Base-by-base conservation (phyloP, 2,888 invertebrate genomes). In the Eupithecia vulgata region DNA sequence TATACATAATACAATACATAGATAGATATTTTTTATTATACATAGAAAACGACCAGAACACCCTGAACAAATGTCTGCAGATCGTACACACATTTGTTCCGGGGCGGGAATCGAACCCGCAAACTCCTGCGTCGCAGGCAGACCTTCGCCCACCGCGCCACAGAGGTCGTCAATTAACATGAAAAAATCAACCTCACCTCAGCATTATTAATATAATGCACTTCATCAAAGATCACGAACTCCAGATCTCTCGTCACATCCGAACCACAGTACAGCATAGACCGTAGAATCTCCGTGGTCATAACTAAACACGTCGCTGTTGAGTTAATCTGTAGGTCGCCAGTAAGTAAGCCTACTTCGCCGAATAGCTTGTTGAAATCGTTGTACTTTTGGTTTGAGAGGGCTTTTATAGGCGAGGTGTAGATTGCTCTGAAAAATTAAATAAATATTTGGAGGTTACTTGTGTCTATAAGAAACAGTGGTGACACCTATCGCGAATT, bases 141-240 rank as follows among this genome's bases (percentile, higher is more conserved):
- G n/a, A n/a, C n/a, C n/a, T n/a, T n/a, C n/a, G n/a, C n/a, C n/a
- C n/a, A n/a, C n/a, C n/a, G n/a, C n/a, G n/a, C n/a, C n/a, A n/a
- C n/a, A n/a, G n/a, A n/a, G n/a, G n/a, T n/a, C n/a, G n/a, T n/a
- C n/a, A n/a, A n/a, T n/a, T 42, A 42, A 42, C 15, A 42, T 15
- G 15, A 5, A 15, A 8, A 48, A 62, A 17, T 35, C 25, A 52
- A 52, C 71, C 88, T 85, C 83, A 97, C 98, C 94, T 99, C 98
- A 61, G 97, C 96, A 91, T 99, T 98, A 90, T 99, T 99, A 78
- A 99, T 98, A 86, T 99, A 99, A 90, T 99, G 99, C 10, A 99
- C 99, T 94, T 99, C 99, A 90, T 99, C 99, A 88, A 99, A 99
- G 83, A 99, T 98, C 4, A 99, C 99, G 95, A 98, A 99, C 89